Base-by-base conservation (phyloP, 1,140 invertebrate species). In the Drosophila tani region DNA sequence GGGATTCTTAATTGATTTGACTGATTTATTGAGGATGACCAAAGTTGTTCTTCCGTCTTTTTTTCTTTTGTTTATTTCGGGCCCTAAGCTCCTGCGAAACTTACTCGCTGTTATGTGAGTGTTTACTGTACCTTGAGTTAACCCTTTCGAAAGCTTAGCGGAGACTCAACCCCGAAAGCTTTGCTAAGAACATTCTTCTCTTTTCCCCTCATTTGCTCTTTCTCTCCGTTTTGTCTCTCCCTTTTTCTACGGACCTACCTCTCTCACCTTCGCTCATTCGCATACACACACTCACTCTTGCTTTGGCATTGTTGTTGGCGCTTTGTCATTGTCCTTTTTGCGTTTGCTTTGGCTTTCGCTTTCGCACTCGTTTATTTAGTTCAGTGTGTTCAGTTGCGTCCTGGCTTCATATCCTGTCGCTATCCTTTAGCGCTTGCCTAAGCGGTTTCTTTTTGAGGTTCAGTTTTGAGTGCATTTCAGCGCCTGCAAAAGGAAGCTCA, bases 361-460 rank as follows among this genome's bases (percentile, higher is more conserved):
- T 87, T 88, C 77, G 85, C 81, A 88, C 84, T 88, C 85, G 73
- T 81, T 88, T 84, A 84, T 88, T 78, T 81, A 84, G 84, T 84
- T 90, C 74, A 88, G 74, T 90, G 85, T 84, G 84, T 79, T 88
- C 78, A 84, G 84, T 87, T 84, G 74, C 59, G 81, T 84, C 79
- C 57, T 80, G 83, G 81, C 83, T 76, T 87, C 70, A 83, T 88
- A 84, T 88, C 84, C 84, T 88, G 85, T 90, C 81, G 85, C 64
- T 88, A 66, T 78, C 77, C 67, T 67, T 73, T 56, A 65, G 77
- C 74, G 74, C 65, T 75, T 75, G 64, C 68, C 69, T 73, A 57
- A 83, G 53, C 76, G 62, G 35, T 58, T 69, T 57, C 47, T 70
- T 46, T 74, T 49, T 60, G 55, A 59, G 40, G 58, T 53, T 56